These are phyloP conservation scores for Corydoras sp. DNA, from an alignment of 2,113 vertebrate genomes.

Conservation along the genomic window DNA sequence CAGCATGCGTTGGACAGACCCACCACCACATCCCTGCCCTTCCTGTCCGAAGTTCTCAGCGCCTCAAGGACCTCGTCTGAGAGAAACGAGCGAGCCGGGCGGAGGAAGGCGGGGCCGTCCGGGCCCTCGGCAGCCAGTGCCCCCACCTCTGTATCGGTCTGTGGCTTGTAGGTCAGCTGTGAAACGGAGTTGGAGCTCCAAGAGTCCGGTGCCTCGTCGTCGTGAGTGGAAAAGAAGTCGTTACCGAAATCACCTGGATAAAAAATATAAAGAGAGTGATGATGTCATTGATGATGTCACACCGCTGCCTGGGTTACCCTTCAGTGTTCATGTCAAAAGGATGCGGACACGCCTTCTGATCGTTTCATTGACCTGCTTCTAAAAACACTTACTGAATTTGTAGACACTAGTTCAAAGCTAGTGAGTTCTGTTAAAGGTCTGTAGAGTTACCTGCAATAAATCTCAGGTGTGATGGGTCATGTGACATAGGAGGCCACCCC, in stretches of 20 bases:
- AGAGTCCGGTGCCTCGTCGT: slow-evolving; percentile 49
- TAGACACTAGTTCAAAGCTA: too few species aligned
- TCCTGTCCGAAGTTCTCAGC: slow-evolving; percentile 58
- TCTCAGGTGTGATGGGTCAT: too few species aligned
- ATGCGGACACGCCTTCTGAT: too few species aligned
- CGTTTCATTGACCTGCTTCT: too few species aligned
- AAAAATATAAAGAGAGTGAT: background rate
- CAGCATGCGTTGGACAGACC: slow-evolving; percentile 76
- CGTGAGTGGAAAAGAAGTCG: slow-evolving; percentile 36
- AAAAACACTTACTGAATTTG: too few species aligned
- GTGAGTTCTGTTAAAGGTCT: too few species aligned
- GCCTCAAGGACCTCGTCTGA: slow-evolving; percentile 61
- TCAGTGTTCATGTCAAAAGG: too few species aligned
- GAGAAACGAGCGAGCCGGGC: slow-evolving; percentile 52
- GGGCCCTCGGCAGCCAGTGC: slow-evolving; percentile 41
- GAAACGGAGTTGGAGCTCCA: slow-evolving; percentile 53
- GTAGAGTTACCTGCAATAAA: too few species aligned
- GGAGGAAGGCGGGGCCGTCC: slow-evolving; percentile 43
- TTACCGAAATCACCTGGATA: slow-evolving; percentile 47
- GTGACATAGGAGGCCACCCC: too few species aligned
- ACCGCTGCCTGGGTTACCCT: background rate
- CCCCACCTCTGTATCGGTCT: slow-evolving; percentile 30
- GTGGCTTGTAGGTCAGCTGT: slow-evolving; percentile 45
- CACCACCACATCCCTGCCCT: slow-evolving; percentile 63
- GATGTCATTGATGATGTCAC: background rate